A percentile compares a stretch with the other conserved stretches of the same genome.
phyloP scores from a whole-genome alignment of 2,797 vertebrate genomes.

The Characodon lateralis region DNA sequence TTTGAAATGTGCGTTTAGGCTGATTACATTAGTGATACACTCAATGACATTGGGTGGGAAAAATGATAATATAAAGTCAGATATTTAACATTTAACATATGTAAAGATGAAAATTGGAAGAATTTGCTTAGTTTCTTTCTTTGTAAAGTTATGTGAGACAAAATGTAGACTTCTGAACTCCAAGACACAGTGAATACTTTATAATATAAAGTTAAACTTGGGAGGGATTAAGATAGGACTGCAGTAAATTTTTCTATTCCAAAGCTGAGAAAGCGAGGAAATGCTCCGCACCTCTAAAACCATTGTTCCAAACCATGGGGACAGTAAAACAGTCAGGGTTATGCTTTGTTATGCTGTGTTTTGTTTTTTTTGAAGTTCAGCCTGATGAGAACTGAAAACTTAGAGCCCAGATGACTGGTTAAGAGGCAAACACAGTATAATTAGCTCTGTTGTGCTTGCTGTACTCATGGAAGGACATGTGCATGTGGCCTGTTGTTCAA shows the following conservation, averaged over 20 bases:
- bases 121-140: not conserved
- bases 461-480: conserved; percentile 46
- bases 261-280: not conserved
- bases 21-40: not conserved
- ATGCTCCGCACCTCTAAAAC: not conserved
- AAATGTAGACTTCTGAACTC: not conserved
- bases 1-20: not conserved
- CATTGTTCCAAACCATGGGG: not conserved
- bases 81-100: too few species aligned
- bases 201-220: not conserved
- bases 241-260: not conserved
- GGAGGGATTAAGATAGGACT: not conserved
- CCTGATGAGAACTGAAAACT: not conserved
- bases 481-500: conserved; percentile 32
- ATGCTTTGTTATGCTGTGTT: not conserved
- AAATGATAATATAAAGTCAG: too few species aligned
- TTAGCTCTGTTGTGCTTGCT: conserved; percentile 40
- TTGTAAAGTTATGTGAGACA: not conserved
- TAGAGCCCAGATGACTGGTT: not conserved
- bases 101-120: not conserved
- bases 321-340: not conserved
- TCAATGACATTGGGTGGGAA: too few species aligned
- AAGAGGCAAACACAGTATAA: conserved; percentile 17
- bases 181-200: not conserved
- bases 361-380: not conserved